Evolutionary conservation across 2,113 vertebrate species (phyloP), one percentile per base, ranked within the genome.

Genomic region (Scomber japonicus): DNA sequence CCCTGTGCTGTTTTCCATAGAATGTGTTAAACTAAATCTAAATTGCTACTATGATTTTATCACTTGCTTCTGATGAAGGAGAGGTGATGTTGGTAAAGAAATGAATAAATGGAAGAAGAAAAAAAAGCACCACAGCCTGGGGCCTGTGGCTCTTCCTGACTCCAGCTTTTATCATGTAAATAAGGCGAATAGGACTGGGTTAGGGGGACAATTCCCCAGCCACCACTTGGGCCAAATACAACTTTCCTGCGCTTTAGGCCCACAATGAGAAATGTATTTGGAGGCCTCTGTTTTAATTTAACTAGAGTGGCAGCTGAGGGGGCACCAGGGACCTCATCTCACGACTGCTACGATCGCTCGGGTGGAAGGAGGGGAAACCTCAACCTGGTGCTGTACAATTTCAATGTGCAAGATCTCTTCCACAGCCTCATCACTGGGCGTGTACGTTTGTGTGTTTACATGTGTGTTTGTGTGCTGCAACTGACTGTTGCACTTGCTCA

Each of bases 161-260:
- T 91, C 92, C 70, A 82, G 94, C 95, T 94, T 97, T 97, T 97
- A 96, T 97, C 95, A 97, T 97, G 96, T 96, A 97, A 97, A 97
- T 97, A 96, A 92, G 94, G 93, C 90, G 93, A 96, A 85, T 81
- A 75, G 88, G 88, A 88, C 70, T 87, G 78, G 85, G 84, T 90
- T 87, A 90, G 81, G 19, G 82, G 91, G 93, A 93, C 94, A 97
- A 97, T 96, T 96, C 96, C 96, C 96, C 85, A 91, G 95, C 88
- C 93, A 73, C 93, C 95, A 93, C 95, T 97, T 95, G 94, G 94
- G 92, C 92, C 93, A 96, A 96, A 97, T 95, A 93, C 95, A 94
- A 96, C 94, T 95, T 95, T 93, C 89, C 92, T 92, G 86, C 83
- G 87, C 93, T 93, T 94, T 84, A 90, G 88, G 78, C 84, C 89